Evolutionary conservation across 2,113 vertebrate species (phyloP), one percentile per base, ranked within the genome.

Genomic region (Mesembrinibis cayennensis): DNA sequence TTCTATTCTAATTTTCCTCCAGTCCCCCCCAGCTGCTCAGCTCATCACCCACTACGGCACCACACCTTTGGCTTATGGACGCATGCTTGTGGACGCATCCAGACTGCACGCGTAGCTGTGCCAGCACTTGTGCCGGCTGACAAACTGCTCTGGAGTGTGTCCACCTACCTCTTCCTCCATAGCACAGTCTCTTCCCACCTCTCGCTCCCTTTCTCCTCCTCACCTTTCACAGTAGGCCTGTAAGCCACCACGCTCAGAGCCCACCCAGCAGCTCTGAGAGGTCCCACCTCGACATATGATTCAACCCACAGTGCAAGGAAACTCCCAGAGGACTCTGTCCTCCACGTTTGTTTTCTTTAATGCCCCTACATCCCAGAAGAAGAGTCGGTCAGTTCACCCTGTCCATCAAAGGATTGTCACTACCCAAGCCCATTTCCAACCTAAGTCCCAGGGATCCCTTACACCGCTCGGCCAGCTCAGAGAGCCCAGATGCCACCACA

Each of bases 401-500:
- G 26, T 14, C 52, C 47, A 38, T 61, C 80, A 40, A 50, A 81
- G 40, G 23, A 65, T 2, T 52, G 18, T 23, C 76, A 58, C 14
- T n/a, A 27, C 22, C 50, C 30, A 65, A 72, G 71, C 4, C 16
- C 44, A 34, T 3, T 23, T 19, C 13, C 66, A 55, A 14, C 50
- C 53, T 10, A 38, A 55, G 50, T 29, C 50, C 36, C 18, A 27
- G 16, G 45, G 27, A 87, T 70, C 49, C 25, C 23, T 59, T 26
- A 14, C 26, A 52, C 53, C 0, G 3, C 66, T 63, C 1, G 0
- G 49, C 3, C 0, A 2, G 38, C 38, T 49, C 27, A 47, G 63
- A 53, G 59, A 71, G 38, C 47, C 42, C 74, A 87, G 45, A 44
- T 16, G 17, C n/a, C 16, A 67, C 15, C 1, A 0, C 56, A 69